Evolutionary conservation across 2,797 vertebrate genomes (phyloP), one percentile per base, ranked within the genome.

Genomic region (Balearica regulorum): DNA sequence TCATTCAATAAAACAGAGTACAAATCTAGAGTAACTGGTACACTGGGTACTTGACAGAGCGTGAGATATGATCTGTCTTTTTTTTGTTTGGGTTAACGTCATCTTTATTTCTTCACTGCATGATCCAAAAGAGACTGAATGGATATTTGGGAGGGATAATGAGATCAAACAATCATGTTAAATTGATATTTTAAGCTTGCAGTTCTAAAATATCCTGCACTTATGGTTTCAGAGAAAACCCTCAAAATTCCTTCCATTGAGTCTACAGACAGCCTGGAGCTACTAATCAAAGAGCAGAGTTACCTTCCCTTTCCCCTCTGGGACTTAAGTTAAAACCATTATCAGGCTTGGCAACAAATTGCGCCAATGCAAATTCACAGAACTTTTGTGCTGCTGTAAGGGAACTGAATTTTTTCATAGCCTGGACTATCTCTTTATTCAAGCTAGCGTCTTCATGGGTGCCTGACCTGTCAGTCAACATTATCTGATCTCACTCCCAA

Each of bases 191-290:
- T 71, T 81, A 53, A 55, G n/a, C 35, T 68, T 76, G 12, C 31
- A 73, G 6, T 73, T 94, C 64, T 84, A 77, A 93, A 92, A 87
- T 87, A 91, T 25, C 49, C 61, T 92, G 60, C 49, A 84, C 6
- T 89, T 95, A 77, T 1, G 17, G 71, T 78, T 89, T 73, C 49
- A 80, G 69, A 80, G 31, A 73, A 94, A 93, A 61, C 33, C 49
- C 75, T 89, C 70, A 84, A 86, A 93, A 92, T 84, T 89, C 72
- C 55, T 94, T 93, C 83, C 81, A 41, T 1, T 72, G 54, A 58
- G 21, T 22, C 37, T 83, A 85, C 41, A 93, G 78, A 68, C 22
- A 72, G 37, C 6, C 35, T 78, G 65, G 41, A 94, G 60, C n/a
- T 75, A 71, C 83, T 85, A 85, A 79, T 64, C 57, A 48, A 62